phyloP scores from a whole-genome alignment of 1,140 invertebrate species.

The Anastrepha obliqua region DNA sequence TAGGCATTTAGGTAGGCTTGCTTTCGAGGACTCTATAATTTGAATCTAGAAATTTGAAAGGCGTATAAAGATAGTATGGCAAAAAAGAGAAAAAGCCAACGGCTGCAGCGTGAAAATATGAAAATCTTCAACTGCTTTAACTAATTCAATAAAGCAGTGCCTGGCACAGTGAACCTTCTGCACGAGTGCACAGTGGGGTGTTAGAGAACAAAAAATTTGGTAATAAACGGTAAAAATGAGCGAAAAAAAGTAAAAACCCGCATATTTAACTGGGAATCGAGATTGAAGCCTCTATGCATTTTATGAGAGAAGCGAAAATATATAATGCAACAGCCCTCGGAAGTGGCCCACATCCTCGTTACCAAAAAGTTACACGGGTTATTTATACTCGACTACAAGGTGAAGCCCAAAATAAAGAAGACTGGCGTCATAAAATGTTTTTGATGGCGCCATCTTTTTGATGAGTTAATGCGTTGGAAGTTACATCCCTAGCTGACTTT shows the following conservation, averaged over 20 bases:
- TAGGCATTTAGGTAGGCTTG: neutral
- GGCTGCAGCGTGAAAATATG: neutral
- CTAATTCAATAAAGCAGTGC: constrained; percentile 48
- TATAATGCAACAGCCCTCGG: too few species aligned
- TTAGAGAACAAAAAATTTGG: neutral
- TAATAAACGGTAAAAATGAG: neutral
- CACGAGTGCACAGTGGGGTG: neutral
- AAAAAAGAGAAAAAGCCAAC: neutral
- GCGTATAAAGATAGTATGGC: neutral
- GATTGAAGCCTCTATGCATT: too few species aligned
- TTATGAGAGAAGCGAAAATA: too few species aligned
- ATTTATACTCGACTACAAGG: too few species aligned
- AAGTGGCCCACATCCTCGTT: too few species aligned
- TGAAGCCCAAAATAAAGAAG: too few species aligned
- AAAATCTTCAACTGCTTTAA: constrained; percentile 32
- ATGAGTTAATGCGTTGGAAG: too few species aligned
- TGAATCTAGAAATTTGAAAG: neutral
- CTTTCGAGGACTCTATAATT: neutral
- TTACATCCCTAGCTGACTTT: too few species aligned
- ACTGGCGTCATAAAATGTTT: too few species aligned
- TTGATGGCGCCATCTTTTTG: too few species aligned
- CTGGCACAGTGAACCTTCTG: neutral
- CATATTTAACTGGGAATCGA: too few species aligned
- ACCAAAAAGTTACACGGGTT: too few species aligned
- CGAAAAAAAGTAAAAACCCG: neutral